phyloP scores from a whole-genome alignment of 2,113 vertebrate genomes.

The Dasyornis broadbenti region DNA sequence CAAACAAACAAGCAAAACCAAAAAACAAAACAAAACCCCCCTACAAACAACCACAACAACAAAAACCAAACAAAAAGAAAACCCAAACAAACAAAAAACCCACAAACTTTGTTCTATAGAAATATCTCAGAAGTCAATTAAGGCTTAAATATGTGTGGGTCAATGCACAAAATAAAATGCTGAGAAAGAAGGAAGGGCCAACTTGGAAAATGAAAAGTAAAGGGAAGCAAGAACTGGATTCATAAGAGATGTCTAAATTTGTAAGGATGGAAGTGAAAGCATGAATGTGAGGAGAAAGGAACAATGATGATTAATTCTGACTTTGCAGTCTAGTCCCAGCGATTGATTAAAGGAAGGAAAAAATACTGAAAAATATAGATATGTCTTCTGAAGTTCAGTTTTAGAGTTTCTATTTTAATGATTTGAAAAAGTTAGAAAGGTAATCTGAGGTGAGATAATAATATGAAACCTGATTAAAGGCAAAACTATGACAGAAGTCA shows the following conservation, averaged over 20 bases:
- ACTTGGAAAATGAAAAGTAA: neutral
- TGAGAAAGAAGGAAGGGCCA: neutral
- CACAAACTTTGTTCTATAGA: neutral
- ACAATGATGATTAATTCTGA: neutral
- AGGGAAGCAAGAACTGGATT: neutral
- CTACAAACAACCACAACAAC: too few species aligned
- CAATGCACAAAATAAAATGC: neutral
- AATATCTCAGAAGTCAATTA: neutral
- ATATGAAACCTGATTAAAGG: neutral
- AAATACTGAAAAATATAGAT: neutral
- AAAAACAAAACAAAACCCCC: too few species aligned
- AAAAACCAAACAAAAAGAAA: neutral
- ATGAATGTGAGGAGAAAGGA: neutral
- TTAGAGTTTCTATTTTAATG: conserved; percentile 1
- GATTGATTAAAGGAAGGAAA: neutral
- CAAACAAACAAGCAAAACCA: too few species aligned
- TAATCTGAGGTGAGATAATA: neutral
- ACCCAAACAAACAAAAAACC: too few species aligned
- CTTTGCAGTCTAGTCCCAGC: neutral
- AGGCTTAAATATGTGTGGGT: neutral
- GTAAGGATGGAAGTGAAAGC: neutral
- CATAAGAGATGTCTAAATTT: neutral
- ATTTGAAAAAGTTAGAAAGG: neutral
- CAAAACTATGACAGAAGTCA: neutral
- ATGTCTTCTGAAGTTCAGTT: neutral